Evolutionary conservation across 1,140 invertebrate species (phyloP), one percentile per base, ranked within the genome.

Genomic region (Drosophila punjabiensis): DNA sequence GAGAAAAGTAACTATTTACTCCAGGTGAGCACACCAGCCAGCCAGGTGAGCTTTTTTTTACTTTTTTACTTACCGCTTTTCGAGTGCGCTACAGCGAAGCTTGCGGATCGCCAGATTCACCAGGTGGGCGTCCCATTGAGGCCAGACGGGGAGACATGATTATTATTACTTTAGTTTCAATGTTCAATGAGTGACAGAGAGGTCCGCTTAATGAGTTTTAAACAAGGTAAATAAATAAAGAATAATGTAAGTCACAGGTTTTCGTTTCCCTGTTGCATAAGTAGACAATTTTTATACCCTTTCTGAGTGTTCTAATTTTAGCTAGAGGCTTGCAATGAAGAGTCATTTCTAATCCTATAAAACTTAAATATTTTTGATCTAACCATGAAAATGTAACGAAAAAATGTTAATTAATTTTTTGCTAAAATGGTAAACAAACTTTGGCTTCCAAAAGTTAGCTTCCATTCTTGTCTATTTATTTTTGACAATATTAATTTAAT

Each of bases 1-100:
- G 83, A 87, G 83, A 76, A 87, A 76, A 74, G 70, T 82, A 91
- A 78, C 79, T 81, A 82, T 74, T 82, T 76, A 76, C 37, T 67
- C 60, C 53, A 50, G 55, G 48, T 70, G 53, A 35, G 32, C 32
- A 37, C 20, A 2, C 13, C 14, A 6, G 11, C 13, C 14, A 6
- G 11, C 8, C 55, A 58, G 35, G 55, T 58, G 55, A 56, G 53
- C 13, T 4, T 18, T 88, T 88, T 88, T 88, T 53, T 74, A 71
- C 73, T 39, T 77, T 41, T 58, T 62, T 47, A 50, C 39, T 30
- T 37, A n/a, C 35, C 70, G 50, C 48, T 60, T 67, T 74, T 71
- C 59, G 53, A 80, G 67, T 86, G 68, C 85, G 82, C 75, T 89
- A 89, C 85, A 69, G 50, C 56, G 43, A 24, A 77, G 78, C 81